phyloP scores from a whole-genome alignment of 2,113 vertebrate species.

The Castor canadensis region DNA sequence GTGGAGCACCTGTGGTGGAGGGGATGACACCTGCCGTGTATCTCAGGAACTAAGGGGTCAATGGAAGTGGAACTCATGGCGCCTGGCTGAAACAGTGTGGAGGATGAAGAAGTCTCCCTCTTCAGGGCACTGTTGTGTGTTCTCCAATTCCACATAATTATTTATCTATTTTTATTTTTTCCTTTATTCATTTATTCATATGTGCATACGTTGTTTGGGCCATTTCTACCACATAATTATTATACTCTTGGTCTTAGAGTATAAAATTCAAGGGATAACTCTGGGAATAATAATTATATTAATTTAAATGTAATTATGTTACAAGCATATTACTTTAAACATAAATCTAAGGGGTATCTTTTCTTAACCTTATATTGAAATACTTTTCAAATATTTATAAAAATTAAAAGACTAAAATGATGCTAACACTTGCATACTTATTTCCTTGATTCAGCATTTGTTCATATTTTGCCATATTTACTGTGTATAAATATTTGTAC shows the following conservation, averaged over 20 bases:
- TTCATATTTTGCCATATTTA: neutral
- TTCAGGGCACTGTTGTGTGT: neutral
- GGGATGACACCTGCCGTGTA: neutral
- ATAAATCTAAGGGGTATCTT: neutral
- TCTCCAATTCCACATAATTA: neutral
- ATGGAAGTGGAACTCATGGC: neutral
- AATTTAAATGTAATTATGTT: neutral
- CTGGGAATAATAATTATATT: neutral
- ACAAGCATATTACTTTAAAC: neutral
- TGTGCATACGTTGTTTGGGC: too few relatives aligned
- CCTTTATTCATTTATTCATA: too few relatives aligned
- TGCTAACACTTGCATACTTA: neutral
- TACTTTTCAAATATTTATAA: neutral
- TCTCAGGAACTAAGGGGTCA: neutral
- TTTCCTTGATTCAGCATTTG: neutral
- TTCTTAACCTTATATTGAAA: constrained; percentile 11
- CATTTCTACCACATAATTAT: too few relatives aligned
- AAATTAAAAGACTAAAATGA: neutral
- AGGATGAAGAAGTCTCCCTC: neutral
- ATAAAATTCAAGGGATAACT: neutral
- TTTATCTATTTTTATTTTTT: too few relatives aligned
- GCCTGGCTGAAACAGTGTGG: neutral
- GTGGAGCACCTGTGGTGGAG: neutral
- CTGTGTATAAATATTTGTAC: neutral
- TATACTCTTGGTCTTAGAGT: neutral